phyloP scores from a whole-genome alignment of 2,888 invertebrate species.

The Hipparchia sbordonii region DNA sequence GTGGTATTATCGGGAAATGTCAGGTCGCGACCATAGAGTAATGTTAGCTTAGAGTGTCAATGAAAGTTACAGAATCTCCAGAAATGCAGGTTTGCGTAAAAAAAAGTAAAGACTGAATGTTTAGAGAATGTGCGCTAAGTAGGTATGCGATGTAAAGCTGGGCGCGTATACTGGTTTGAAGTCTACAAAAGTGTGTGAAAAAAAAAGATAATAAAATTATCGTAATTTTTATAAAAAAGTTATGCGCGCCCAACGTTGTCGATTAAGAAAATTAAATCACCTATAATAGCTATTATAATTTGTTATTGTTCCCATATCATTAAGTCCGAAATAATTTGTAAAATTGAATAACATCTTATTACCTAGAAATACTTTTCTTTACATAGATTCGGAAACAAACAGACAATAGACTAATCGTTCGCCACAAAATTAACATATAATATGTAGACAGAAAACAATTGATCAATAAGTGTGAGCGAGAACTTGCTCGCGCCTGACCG shows the following conservation, averaged over 20 bases:
- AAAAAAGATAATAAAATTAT: conserved; percentile 13
- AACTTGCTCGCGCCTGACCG: too few relatives aligned
- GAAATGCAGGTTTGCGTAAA: background rate
- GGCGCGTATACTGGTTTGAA: background rate
- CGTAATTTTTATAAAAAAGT: background rate
- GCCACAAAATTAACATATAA: background rate
- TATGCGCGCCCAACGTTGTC: background rate
- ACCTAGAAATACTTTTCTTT: too few relatives aligned
- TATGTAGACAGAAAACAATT: too few relatives aligned
- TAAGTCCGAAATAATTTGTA: too few relatives aligned
- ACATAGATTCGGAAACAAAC: background rate
- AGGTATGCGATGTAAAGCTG: background rate
- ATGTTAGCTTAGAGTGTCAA: background rate
- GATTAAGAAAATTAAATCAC: too few relatives aligned
- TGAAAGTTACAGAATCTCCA: conserved; percentile 3
- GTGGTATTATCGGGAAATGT: too few relatives aligned
- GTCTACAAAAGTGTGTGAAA: background rate
- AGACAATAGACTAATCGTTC: background rate
- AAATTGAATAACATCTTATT: too few relatives aligned
- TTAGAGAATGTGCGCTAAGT: background rate
- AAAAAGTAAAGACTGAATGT: conserved; percentile 13
- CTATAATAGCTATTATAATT: too few relatives aligned
- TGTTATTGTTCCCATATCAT: too few relatives aligned
- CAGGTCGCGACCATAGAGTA: too few relatives aligned
- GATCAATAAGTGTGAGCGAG: too few relatives aligned